phyloP scores from a whole-genome alignment of 2,797 vertebrate species.

The Scleropages formosus region DNA sequence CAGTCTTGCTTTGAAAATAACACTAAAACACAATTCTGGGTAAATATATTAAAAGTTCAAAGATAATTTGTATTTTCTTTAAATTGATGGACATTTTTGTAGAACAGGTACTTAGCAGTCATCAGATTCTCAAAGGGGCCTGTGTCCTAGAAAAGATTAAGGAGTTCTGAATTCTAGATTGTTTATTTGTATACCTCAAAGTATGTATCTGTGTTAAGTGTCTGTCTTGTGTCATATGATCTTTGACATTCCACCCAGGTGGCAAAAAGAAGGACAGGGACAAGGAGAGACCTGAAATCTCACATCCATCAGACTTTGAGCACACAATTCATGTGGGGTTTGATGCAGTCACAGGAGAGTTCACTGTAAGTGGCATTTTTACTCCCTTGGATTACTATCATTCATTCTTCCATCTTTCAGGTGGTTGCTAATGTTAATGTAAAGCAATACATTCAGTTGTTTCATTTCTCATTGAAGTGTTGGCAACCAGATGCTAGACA shows the following conservation, averaged over 20 bases:
- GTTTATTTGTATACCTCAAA: background rate
- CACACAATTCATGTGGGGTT: conserved; percentile 98
- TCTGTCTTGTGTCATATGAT: background rate
- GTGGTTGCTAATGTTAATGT: background rate
- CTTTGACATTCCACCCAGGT: conserved; percentile 60
- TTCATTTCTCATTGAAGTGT: background rate
- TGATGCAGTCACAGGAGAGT: conserved; percentile 96
- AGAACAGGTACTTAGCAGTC: no score
- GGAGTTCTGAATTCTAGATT: no score
- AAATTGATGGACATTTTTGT: no score
- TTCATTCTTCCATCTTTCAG: background rate
- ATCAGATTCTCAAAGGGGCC: no score
- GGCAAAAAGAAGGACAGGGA: conserved; percentile 91
- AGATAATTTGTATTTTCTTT: no score
- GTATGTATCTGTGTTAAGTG: background rate
- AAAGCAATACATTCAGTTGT: background rate
- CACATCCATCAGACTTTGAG: conserved; percentile 94
- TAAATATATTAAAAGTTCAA: no score
- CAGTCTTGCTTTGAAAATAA: no score
- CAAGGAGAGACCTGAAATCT: conserved; percentile 96
- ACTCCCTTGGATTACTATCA: background rate
- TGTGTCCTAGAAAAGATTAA: no score
- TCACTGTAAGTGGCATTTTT: conserved; percentile 80
- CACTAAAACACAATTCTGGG: no score
- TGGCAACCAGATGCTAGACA: no score